These are phyloP conservation scores for Sceloporus undulatus DNA, from an alignment of 2,113 vertebrate genomes.

Conservation along the genomic window DNA sequence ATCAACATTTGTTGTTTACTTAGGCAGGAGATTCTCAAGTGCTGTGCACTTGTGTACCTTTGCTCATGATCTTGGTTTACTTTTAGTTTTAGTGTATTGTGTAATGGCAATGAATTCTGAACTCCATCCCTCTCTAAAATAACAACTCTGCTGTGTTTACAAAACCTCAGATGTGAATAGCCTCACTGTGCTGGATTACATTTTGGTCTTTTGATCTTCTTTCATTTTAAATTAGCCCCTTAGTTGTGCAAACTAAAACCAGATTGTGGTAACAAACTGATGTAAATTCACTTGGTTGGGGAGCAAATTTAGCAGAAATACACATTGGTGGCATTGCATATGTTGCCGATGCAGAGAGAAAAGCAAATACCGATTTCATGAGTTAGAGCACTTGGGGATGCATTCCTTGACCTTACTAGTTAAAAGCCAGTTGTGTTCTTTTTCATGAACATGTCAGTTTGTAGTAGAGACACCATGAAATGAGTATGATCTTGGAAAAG, in stretches of 20 bases:
- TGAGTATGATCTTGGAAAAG: background rate
- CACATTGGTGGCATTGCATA: background rate
- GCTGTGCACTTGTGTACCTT: background rate
- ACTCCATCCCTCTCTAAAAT: background rate
- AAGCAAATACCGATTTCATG: background rate
- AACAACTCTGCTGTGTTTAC: background rate
- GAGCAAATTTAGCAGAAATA: background rate
- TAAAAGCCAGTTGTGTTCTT: background rate
- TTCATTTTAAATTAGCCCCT: background rate
- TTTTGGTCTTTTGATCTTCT: background rate
- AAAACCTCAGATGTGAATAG: background rate
- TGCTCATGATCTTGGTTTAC: background rate
- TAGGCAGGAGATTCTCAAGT: background rate
- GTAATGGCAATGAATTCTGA: background rate
- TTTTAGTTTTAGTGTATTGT: slow-evolving; percentile 4
- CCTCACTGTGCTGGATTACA: background rate
- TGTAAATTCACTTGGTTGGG: background rate
- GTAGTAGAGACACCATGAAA: background rate
- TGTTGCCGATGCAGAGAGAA: background rate
- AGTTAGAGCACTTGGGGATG: background rate
- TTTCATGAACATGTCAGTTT: background rate
- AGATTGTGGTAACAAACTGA: background rate
- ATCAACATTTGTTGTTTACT: background rate
- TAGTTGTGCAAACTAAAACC: background rate
- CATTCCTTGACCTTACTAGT: background rate